phyloP scores from a whole-genome alignment of 2,113 vertebrate genomes.

The Scomber japonicus region DNA sequence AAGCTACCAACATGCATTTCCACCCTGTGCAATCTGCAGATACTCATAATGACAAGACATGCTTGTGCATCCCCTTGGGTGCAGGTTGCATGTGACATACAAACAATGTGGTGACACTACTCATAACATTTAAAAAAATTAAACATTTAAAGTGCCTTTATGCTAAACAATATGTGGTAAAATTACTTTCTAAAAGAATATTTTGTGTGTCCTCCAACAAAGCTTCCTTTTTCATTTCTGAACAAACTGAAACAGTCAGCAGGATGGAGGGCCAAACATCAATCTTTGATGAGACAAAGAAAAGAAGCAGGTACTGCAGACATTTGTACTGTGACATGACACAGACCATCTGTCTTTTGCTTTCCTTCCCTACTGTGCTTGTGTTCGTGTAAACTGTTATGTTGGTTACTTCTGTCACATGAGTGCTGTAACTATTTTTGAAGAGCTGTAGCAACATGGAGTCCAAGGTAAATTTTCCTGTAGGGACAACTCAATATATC shows the following conservation, averaged over 20 bases:
- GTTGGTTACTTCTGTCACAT: not conserved
- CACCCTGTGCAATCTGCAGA: not conserved
- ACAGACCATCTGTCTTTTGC: conserved; percentile 13
- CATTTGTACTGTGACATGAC: conserved; percentile 7
- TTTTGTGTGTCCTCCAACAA: conserved; percentile 17
- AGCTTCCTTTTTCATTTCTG: conserved; percentile 14
- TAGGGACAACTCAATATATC: conserved; percentile 4
- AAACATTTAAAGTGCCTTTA: not conserved
- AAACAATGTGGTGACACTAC: not conserved
- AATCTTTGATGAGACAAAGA: conserved; percentile 39
- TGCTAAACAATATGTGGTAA: not conserved
- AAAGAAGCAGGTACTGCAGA: conserved; percentile 18
- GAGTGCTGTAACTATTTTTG: not conserved
- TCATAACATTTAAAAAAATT: not conserved
- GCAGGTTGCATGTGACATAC: not conserved
- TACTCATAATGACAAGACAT: not conserved
- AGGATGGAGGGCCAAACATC: conserved; percentile 30
- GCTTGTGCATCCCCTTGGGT: not conserved
- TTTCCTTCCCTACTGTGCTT: not conserved
- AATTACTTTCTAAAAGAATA: conserved; percentile 25
- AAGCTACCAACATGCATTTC: not conserved
- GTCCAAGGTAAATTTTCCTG: conserved; percentile 4
- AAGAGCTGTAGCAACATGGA: not conserved
- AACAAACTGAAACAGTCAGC: conserved; percentile 17
- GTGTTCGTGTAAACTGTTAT: not conserved